A percentile compares a stretch with the other conserved stretches of the same genome.
Conservation (phyloP, 2,888 invertebrate species). For the Hemithea aestivaria region DNA sequence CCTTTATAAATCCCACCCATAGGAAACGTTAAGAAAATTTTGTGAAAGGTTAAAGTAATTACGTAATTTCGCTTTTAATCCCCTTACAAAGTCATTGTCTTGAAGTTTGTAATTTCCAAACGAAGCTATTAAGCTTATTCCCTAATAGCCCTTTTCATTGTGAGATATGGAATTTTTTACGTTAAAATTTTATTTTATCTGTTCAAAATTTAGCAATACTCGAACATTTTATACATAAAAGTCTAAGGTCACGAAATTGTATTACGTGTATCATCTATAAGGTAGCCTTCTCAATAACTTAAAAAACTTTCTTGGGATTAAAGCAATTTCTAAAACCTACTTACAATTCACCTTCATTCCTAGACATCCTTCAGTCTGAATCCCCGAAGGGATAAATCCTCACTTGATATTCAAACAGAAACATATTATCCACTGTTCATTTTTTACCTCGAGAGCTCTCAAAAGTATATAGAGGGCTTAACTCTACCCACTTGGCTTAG, state of each 20-base stretch:
- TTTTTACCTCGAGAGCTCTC: constrained; percentile 7
- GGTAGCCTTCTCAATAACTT: too few species aligned
- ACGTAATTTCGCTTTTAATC: constrained; percentile 43
- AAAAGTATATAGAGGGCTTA: constrained; percentile 4
- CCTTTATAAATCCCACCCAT: constrained; percentile 30
- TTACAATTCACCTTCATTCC: constrained; percentile 2
- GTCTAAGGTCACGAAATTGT: too few species aligned
- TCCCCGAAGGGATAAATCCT: constrained; percentile 2
- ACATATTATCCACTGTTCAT: constrained; percentile 6
- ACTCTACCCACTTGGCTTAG: constrained; percentile 2
- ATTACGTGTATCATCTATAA: too few species aligned
- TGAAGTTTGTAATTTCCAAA: constrained; percentile 40
- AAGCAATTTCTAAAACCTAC: not conserved
- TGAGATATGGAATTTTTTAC: constrained; percentile 9
- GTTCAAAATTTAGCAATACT: too few species aligned
- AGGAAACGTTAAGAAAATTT: constrained; percentile 34
- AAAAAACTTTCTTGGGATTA: too few species aligned
- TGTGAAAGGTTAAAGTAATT: constrained; percentile 40
- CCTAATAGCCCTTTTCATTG: constrained; percentile 25
- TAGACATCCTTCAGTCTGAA: constrained; percentile 1
- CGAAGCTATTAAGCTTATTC: constrained; percentile 32
- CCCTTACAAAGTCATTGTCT: constrained; percentile 39
- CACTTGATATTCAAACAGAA: constrained; percentile 16
- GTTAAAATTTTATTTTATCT: too few species aligned
- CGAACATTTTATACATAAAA: too few species aligned